These are phyloP conservation scores for Pogonocichla stellata DNA, from an alignment of 2,113 vertebrate species.

Conservation along the genomic window DNA sequence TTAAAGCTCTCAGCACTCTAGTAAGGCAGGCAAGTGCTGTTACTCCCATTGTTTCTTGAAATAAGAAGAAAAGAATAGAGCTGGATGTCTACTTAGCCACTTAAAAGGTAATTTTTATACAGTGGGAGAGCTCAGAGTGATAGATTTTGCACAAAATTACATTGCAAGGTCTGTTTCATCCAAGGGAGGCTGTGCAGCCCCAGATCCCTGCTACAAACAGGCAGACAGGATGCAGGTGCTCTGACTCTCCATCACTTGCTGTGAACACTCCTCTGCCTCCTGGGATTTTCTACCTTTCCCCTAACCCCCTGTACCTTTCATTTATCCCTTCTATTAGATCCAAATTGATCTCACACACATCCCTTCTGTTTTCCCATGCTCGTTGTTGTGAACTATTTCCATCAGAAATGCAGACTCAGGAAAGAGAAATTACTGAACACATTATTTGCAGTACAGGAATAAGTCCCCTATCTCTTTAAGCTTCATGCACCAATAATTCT, in stretches of 20 bases:
- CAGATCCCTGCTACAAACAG: background rate
- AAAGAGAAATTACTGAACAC: conserved; percentile 1
- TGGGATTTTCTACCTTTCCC: background rate
- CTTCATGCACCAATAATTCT: conserved; percentile 39
- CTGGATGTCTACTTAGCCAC: conserved; percentile 55
- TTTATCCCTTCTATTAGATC: conserved; percentile 5
- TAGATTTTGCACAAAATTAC: conserved; percentile 1
- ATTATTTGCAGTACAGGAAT: background rate
- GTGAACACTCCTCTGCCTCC: background rate
- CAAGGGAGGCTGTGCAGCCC: background rate
- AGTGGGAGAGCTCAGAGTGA: conserved; percentile 19
- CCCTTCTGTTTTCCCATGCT: background rate
- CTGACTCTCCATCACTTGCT: background rate
- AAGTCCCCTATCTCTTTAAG: conserved; percentile 21
- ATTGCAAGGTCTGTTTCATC: background rate
- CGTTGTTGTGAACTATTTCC: conserved; percentile 33
- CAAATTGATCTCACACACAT: background rate
- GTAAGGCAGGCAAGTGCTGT: conserved; percentile 57
- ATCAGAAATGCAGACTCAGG: background rate
- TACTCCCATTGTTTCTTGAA: conserved; percentile 63
- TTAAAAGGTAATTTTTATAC: conserved; percentile 55
- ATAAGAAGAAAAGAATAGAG: conserved; percentile 57
- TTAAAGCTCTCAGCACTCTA: conserved; percentile 63
- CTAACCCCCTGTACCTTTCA: background rate
- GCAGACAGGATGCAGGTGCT: background rate